phyloP scores from a whole-genome alignment of 2,888 invertebrate species.

The Tetragonula carbonaria region DNA sequence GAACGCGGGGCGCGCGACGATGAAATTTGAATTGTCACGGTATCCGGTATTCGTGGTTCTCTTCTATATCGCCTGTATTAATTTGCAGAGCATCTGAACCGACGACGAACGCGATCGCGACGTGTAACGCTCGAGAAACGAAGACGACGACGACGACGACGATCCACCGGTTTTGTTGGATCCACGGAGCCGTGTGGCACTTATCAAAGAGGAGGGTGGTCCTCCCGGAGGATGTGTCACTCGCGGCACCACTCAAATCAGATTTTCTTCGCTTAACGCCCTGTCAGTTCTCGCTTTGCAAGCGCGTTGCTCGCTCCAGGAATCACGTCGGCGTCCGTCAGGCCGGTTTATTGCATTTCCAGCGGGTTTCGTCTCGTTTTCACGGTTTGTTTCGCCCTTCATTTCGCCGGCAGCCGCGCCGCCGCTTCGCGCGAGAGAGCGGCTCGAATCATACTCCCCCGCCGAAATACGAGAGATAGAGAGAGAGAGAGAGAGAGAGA shows the following conservation, averaged over 20 bases:
- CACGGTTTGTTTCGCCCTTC: conserved; percentile 78
- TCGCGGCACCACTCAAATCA: conserved; percentile 66
- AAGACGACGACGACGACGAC: neutral
- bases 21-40: conserved; percentile 46
- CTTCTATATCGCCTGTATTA: conserved; percentile 39
- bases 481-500: too few relatives aligned
- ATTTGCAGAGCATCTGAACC: conserved; percentile 5
- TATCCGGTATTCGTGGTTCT: neutral
- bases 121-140: neutral
- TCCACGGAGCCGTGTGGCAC: conserved; percentile 25
- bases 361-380: conserved; percentile 77
- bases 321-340: conserved; percentile 73
- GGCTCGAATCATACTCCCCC: neutral
- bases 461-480: neutral
- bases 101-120: conserved; percentile 21
- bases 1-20: neutral
- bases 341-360: conserved; percentile 78
- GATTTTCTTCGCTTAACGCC: conserved; percentile 73
- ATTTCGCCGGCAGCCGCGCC: conserved; percentile 51
- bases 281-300: conserved; percentile 73
- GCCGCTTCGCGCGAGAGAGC: conserved; percentile 20
- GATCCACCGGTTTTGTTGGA: conserved; percentile 2
- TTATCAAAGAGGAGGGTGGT: conserved; percentile 54
- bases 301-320: conserved; percentile 69
- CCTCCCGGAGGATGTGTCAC: conserved; percentile 62